Percentiles rank a stretch among this genome's conserved stretches.
phyloP scores from a whole-genome alignment of 1,140 invertebrate species.

The Pogonomyrmex barbatus region DNA sequence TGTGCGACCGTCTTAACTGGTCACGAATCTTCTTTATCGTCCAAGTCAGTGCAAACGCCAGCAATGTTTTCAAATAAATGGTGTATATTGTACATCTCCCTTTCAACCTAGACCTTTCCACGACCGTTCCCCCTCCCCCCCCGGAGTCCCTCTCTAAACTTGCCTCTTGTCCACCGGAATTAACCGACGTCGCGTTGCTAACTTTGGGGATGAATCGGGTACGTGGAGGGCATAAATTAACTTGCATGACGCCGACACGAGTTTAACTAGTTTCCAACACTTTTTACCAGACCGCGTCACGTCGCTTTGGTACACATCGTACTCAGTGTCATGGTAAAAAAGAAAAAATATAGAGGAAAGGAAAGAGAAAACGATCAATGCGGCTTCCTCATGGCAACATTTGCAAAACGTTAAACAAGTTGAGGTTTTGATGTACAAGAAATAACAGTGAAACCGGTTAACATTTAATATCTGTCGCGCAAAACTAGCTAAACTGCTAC shows the following conservation, averaged over 20 bases:
- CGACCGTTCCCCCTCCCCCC: background rate
- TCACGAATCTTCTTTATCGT: slow-evolving; percentile 72
- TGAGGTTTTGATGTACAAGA: background rate
- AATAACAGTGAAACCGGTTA: background rate
- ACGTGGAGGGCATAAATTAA: slow-evolving; percentile 77
- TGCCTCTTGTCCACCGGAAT: slow-evolving; percentile 69
- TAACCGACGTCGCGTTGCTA: slow-evolving; percentile 70
- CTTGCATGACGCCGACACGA: slow-evolving; percentile 58
- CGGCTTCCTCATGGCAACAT: slow-evolving; percentile 4
- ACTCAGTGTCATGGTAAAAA: slow-evolving; percentile 23
- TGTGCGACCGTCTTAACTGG: slow-evolving; percentile 34
- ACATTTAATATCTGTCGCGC: slow-evolving; percentile 18
- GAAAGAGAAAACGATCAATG: background rate
- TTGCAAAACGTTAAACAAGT: slow-evolving; percentile 34
- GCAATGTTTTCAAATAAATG: slow-evolving; percentile 61
- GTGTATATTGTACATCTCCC: slow-evolving; percentile 14
- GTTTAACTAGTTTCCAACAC: slow-evolving; percentile 75
- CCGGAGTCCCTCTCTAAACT: slow-evolving; percentile 49
- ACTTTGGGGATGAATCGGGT: slow-evolving; percentile 76
- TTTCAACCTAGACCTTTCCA: slow-evolving; percentile 43
- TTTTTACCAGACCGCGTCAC: slow-evolving; percentile 68
- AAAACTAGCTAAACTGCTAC: background rate
- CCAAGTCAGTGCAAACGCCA: slow-evolving; percentile 39
- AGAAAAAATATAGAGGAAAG: background rate
- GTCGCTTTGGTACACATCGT: slow-evolving; percentile 49